These are phyloP conservation scores for Rhinella marina DNA, from an alignment of 2,797 vertebrate genomes.

Conservation along the genomic window DNA sequence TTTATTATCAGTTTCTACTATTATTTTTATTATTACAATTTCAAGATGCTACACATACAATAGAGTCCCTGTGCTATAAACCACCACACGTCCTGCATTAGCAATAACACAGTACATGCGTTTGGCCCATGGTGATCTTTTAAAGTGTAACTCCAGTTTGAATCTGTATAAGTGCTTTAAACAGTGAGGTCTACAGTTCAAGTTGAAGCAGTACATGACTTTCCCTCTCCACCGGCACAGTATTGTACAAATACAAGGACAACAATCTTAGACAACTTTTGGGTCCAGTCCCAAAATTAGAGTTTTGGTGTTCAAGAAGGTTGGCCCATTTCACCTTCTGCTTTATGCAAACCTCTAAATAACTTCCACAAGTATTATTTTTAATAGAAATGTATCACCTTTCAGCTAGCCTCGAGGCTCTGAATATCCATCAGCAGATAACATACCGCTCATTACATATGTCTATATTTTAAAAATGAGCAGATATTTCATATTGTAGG, in stretches of 20 bases:
- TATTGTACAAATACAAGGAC: too few species aligned
- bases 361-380: neutral
- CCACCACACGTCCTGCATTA: too few species aligned
- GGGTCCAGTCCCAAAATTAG: too few species aligned
- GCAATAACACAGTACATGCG: too few species aligned
- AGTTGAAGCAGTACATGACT: too few species aligned
- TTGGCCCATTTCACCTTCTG: too few species aligned
- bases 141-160: neutral
- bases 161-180: neutral
- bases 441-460: neutral
- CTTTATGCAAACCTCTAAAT: too few species aligned
- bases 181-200: too few species aligned
- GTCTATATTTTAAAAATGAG: neutral
- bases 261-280: too few species aligned
- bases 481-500: neutral
- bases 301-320: too few species aligned
- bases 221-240: too few species aligned
- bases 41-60: neutral
- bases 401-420: neutral
- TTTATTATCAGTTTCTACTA: neutral
- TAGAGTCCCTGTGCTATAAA: too few species aligned
- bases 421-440: neutral
- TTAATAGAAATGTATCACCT: neutral
- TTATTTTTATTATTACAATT: neutral
- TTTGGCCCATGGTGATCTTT: neutral